These are phyloP conservation scores for Luperina testacea DNA, from an alignment of 2,888 invertebrate genomes.

Conservation along the genomic window DNA sequence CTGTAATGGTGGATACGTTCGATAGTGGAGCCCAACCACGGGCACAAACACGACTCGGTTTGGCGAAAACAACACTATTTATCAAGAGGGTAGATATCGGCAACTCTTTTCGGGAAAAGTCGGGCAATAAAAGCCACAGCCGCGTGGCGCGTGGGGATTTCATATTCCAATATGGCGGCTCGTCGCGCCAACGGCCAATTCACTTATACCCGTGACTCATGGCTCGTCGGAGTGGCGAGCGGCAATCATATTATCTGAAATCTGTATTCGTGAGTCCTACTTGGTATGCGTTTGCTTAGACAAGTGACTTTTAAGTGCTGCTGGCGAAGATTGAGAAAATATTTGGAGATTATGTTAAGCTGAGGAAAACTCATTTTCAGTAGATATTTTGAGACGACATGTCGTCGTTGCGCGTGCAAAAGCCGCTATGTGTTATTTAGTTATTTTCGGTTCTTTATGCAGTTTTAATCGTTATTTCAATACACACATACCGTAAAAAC, in stretches of 20 bases:
- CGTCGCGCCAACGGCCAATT: constrained; percentile 82
- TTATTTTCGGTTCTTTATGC: too few species aligned
- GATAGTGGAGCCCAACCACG: constrained; percentile 70
- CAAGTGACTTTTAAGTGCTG: constrained; percentile 58
- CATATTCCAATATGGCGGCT: constrained; percentile 85
- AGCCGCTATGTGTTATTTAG: too few species aligned
- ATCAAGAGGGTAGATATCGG: constrained; percentile 86
- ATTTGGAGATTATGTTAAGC: constrained; percentile 28
- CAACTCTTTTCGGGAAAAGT: constrained; percentile 81
- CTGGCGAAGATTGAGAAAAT: constrained; percentile 40
- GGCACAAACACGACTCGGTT: constrained; percentile 82
- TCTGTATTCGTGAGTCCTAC: constrained; percentile 53
- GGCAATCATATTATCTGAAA: constrained; percentile 54
- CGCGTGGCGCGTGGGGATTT: constrained; percentile 78
- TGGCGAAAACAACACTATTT: constrained; percentile 89
- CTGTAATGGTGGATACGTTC: constrained; percentile 65
- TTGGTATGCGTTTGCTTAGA: constrained; percentile 58
- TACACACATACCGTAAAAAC: too few species aligned
- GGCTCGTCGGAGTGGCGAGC: constrained; percentile 70
- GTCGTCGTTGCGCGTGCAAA: too few species aligned
- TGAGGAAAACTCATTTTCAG: neutral
- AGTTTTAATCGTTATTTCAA: too few species aligned
- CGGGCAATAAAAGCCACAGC: constrained; percentile 84
- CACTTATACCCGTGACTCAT: constrained; percentile 82
- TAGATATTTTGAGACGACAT: constrained; percentile 9